Base-by-base conservation (phyloP, 2,797 vertebrate genomes). In the Melanotaenia pygmaea region DNA sequence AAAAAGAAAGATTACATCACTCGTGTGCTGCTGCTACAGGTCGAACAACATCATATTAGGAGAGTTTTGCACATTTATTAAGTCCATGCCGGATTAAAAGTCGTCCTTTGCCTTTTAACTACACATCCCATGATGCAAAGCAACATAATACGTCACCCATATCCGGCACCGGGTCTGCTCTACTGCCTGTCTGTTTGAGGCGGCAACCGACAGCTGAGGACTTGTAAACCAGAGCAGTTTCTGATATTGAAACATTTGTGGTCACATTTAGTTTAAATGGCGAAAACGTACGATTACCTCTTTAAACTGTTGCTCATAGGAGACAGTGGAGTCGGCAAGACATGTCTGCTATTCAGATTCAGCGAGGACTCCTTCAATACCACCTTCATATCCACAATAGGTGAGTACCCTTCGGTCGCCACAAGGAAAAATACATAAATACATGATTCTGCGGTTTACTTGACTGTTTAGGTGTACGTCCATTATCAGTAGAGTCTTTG, bases 351-450 rank as follows among this genome's bases (percentile, higher is more conserved):
- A 59, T 99, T 98, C 94, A 95, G 97, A 81, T 99, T 99, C 94
- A 97, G 95, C 90, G 97, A 99, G 92, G 97, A 98, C 92, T 96
- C 97, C 80, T 99, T 99, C 91, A 98, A 98, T 76, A 97, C 97
- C 94, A 98, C 97, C 91, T 98, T 98, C 94, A 99, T 98, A 86
- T 98, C 98, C 86, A 98, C 98, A 82, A 98, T 99, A 94, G 98
- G 98, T 98, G 93, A 96, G 97, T 54, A 83, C 63, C 76, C 86
- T 59, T 83, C 70, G 78, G 76, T 74, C 85, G 85, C 88, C 75
- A 80, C 70, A 1, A 13, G 73, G 57, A 24, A 22, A 62, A n/a
- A 32, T 13, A 5, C 32, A 28, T 51, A 57, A 64, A 5, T 34
- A 32, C 24, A 12, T 10, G 51, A 16, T 22, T 22, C 14, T 34